A percentile compares a stretch with the other conserved stretches of the same genome.
These are phyloP conservation scores for Chionis minor DNA, from an alignment of 2,113 vertebrate genomes.

Conservation along the genomic window DNA sequence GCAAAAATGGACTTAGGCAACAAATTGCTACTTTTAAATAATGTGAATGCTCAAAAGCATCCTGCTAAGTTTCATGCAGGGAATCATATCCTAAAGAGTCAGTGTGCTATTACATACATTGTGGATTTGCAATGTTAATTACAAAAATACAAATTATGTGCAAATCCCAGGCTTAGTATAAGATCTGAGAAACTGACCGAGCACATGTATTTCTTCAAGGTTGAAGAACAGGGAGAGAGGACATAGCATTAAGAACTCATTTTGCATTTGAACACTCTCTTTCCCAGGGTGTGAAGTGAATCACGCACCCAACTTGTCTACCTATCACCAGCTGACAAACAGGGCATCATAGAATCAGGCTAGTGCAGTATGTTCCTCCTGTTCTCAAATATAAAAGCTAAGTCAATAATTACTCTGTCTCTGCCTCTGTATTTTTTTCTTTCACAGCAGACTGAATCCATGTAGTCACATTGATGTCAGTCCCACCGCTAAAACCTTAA, in stretches of 20 bases:
- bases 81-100: not conserved
- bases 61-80: not conserved
- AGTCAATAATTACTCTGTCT: conserved; percentile 36
- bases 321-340: not conserved
- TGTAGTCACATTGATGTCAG: not conserved
- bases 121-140: not conserved
- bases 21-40: not conserved
- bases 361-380: not conserved
- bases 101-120: not conserved
- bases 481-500: not conserved
- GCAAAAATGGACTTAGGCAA: not conserved
- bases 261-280: not conserved
- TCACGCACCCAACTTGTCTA: not conserved
- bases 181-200: not conserved
- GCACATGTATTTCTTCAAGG: not conserved
- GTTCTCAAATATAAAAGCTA: conserved; percentile 33
- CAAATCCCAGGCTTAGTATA: not conserved
- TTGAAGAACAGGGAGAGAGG: not conserved
- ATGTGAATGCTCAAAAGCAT: not conserved
- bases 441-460: not conserved
- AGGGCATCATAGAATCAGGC: not conserved
- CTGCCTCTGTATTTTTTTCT: not conserved
- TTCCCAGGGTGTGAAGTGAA: not conserved
- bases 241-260: not conserved
- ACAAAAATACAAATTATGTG: not conserved